These are phyloP conservation scores for Pipistrellus nathusii DNA, from an alignment of 2,797 vertebrate genomes.

Conservation along the genomic window DNA sequence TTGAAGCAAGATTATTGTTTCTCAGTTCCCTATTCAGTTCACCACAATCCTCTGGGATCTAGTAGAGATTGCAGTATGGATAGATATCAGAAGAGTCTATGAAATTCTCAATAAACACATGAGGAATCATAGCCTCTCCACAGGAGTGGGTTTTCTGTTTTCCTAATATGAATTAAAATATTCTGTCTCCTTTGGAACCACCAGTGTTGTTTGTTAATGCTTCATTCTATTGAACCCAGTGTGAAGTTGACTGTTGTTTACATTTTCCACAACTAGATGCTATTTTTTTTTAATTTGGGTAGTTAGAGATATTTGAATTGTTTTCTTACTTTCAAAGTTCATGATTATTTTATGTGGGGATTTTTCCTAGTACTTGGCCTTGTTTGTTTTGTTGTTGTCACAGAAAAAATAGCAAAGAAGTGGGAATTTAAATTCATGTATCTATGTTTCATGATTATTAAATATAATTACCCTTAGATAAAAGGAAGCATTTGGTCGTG, in stretches of 20 bases:
- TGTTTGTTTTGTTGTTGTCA: not conserved
- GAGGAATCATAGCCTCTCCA: not conserved
- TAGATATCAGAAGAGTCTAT: not conserved
- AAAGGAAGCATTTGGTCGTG: not conserved
- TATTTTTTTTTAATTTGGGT: conserved; percentile 27
- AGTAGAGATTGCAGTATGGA: not conserved
- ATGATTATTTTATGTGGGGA: not conserved
- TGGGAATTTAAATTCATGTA: not conserved
- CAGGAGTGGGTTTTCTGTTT: not conserved
- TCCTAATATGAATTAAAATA: not conserved
- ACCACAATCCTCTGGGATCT: not conserved
- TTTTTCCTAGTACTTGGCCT: not conserved
- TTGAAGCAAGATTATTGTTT: not conserved
- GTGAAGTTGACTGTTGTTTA: not conserved
- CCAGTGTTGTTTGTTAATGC: not conserved
- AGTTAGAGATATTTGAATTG: not conserved
- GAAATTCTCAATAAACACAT: not conserved
- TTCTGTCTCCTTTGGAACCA: not conserved
- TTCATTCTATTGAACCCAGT: too few relatives aligned
- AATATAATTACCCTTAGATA: not conserved
- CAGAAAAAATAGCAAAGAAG: not conserved
- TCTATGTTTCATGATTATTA: not conserved
- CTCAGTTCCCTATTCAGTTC: not conserved
- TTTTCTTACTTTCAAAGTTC: not conserved
- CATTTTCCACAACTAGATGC: not conserved